Conservation (phyloP, 2,888 invertebrate species). For the Cataglyphis rosenhaueri region DNA sequence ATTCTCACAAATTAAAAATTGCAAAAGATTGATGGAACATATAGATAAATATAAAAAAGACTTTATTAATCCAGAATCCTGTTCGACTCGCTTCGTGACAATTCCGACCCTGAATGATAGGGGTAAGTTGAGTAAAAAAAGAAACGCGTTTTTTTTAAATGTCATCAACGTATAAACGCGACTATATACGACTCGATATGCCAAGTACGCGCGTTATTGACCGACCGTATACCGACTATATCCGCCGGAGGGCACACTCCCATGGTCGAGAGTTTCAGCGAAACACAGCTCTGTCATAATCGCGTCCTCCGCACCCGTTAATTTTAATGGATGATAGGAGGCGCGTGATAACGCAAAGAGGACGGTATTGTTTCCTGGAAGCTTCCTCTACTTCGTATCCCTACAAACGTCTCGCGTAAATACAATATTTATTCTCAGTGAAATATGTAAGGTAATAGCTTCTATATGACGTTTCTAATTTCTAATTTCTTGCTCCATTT, state of each 20-base stretch:
- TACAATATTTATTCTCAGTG: background rate
- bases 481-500: no score
- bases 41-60: background rate
- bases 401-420: background rate
- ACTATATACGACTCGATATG: slow-evolving; percentile 35
- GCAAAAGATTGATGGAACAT: background rate
- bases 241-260: slow-evolving; percentile 16
- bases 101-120: slow-evolving; percentile 3
- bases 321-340: slow-evolving; percentile 16
- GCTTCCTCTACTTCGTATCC: background rate
- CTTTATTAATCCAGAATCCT: background rate
- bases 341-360: background rate
- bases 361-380: background rate
- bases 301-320: background rate
- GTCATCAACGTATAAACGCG: slow-evolving; percentile 28
- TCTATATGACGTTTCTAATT: background rate
- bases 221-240: slow-evolving; percentile 25
- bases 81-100: background rate
- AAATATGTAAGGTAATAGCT: background rate
- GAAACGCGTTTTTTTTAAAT: slow-evolving; percentile 31
- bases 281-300: background rate
- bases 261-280: slow-evolving; percentile 12
- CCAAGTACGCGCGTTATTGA: slow-evolving; percentile 46
- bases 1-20: background rate
- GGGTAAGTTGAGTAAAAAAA: background rate